Percentiles rank a stretch among this genome's conserved stretches.
Evolutionary conservation across 2,113 vertebrate genomes (phyloP).

Genomic region (Pelusios castaneus): DNA sequence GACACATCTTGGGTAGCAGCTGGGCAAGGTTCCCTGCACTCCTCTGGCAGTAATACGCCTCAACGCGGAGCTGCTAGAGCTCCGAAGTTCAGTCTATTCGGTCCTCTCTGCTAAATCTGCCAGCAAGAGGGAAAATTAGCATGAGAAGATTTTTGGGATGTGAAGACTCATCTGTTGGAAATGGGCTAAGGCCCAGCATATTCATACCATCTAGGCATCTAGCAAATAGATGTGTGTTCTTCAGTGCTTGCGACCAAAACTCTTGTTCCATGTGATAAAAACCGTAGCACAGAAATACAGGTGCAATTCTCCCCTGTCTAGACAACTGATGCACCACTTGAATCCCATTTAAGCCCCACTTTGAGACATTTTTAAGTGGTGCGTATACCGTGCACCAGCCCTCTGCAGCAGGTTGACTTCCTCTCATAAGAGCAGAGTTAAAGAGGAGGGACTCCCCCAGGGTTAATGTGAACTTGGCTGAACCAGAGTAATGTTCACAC

Average conservation of each 20-base stretch:
- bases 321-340: neutral
- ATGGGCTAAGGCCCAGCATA: neutral
- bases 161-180: neutral
- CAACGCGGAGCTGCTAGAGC: neutral
- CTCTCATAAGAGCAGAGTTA: neutral
- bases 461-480: neutral
- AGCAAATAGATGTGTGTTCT: neutral
- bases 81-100: neutral
- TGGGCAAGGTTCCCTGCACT: neutral
- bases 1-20: neutral
- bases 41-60: slow-evolving; percentile 5
- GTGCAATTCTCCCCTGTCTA: too few relatives aligned
- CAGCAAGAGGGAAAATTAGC: neutral
- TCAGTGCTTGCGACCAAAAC: neutral
- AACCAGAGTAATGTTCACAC: slow-evolving; percentile 29
- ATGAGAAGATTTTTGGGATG: neutral
- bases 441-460: neutral
- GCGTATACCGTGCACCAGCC: neutral
- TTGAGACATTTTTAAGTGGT: fast-evolving
- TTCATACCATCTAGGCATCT: neutral
- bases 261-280: neutral
- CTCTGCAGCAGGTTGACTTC: neutral
- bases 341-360: fast-evolving
- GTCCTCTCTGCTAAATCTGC: neutral
- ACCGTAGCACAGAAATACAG: fast-evolving